These are phyloP conservation scores for Cheiracanthium punctorium DNA, from an alignment of 2,888 invertebrate genomes.

Conservation along the genomic window DNA sequence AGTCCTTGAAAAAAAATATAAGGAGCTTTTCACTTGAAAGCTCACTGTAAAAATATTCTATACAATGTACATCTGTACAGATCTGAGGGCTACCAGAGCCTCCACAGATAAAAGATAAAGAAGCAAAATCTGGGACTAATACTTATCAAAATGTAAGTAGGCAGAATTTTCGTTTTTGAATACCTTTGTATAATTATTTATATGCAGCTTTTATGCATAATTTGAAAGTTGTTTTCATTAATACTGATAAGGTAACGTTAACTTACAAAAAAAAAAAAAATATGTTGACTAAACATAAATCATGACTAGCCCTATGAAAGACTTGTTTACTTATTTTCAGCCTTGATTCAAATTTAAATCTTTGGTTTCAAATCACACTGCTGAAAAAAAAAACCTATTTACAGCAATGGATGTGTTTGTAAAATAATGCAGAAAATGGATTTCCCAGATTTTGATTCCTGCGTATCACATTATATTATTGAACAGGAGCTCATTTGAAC, in stretches of 20 bases:
- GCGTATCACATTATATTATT: constrained; percentile 31
- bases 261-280: not conserved
- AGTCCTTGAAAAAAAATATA: constrained; percentile 48
- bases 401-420: not conserved
- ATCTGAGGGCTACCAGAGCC: constrained; percentile 55
- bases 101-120: constrained; percentile 12
- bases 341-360: not conserved
- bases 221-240: not conserved
- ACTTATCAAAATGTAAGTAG: too few species aligned
- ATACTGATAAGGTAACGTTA: not conserved
- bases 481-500: constrained; percentile 81
- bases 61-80: constrained; percentile 57
- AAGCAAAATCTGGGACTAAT: constrained; percentile 14
- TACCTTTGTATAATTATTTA: not conserved
- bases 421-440: too few species aligned
- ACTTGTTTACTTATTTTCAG: constrained; percentile 55
- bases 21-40: not conserved
- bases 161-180: not conserved
- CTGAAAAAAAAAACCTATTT: not conserved
- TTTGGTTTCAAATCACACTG: not conserved
- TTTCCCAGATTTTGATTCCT: constrained; percentile 48
- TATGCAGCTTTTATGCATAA: not conserved
- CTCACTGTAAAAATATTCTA: constrained; percentile 56
- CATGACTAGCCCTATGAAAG: constrained; percentile 47
- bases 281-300: not conserved